phyloP scores from a whole-genome alignment of 2,888 invertebrate genomes.

The Caenorhabditis sp. region DNA sequence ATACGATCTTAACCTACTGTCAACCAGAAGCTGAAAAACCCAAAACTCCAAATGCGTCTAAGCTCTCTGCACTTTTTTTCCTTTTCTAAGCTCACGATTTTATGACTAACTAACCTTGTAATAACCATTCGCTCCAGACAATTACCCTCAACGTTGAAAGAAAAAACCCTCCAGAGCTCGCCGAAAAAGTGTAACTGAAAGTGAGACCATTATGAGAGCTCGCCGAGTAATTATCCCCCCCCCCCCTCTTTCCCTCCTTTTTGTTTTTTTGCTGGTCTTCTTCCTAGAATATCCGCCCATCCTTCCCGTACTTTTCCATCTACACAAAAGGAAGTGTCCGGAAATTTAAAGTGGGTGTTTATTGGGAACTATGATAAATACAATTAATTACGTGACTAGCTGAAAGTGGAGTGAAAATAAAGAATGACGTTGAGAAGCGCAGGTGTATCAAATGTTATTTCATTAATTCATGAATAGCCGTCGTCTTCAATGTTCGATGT shows the following conservation, averaged over 20 bases:
- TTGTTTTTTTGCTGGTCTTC: not conserved
- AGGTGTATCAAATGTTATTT: constrained; percentile 21
- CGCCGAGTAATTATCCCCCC: constrained; percentile 30
- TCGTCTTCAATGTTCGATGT: constrained; percentile 20
- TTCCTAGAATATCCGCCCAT: not conserved
- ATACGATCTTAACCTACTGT: not conserved
- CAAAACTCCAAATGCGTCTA: not conserved
- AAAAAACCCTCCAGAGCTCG: too few relatives aligned
- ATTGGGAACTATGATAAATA: not conserved
- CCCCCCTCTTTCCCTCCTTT: too few relatives aligned
- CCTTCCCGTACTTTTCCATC: not conserved
- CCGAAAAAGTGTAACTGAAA: not conserved
- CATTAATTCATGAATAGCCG: constrained; percentile 20
- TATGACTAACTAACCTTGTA: constrained; percentile 8
- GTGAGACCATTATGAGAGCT: constrained; percentile 39
- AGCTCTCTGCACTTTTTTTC: too few relatives aligned
- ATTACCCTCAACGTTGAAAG: constrained; percentile 21
- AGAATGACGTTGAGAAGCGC: not conserved
- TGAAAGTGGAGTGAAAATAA: not conserved
- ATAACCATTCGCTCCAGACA: constrained; percentile 10
- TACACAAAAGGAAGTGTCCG: constrained; percentile 1
- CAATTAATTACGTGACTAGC: constrained; percentile 37
- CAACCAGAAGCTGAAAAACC: not conserved
- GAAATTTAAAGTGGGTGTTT: not conserved
- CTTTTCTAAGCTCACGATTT: not conserved